Percentiles rank a stretch among this genome's conserved stretches.
Conservation (phyloP, 1,140 invertebrate species). For the Drosophila bocki region DNA sequence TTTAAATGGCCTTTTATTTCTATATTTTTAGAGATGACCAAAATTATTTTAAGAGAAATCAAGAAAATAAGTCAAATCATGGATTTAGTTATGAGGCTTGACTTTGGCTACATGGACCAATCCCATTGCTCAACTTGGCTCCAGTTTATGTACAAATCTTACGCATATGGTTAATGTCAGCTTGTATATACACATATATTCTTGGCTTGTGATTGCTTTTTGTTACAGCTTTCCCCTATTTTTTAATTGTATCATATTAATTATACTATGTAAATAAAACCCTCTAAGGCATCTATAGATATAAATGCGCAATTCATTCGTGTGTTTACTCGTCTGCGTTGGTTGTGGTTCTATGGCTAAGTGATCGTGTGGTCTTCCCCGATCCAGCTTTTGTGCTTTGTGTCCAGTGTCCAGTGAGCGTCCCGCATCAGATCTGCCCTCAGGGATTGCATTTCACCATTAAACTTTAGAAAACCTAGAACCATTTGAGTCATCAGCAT, state of each 20-base stretch:
- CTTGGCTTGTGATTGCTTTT: conserved; percentile 67
- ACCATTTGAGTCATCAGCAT: conserved; percentile 11
- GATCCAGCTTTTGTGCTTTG: conserved; percentile 40
- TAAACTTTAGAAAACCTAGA: background rate
- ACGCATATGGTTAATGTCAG: conserved; percentile 30
- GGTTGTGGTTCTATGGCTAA: conserved; percentile 46
- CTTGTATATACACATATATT: conserved; percentile 53
- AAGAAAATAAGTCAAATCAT: background rate
- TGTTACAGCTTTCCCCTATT: conserved; percentile 26
- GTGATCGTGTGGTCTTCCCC: background rate
- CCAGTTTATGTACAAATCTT: conserved; percentile 52
- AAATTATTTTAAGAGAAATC: background rate
- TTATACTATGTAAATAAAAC: conserved; percentile 72
- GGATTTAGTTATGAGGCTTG: background rate
- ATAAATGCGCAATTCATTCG: conserved; percentile 48
- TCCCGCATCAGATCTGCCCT: conserved; percentile 30
- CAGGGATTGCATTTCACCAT: conserved; percentile 32
- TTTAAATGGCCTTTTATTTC: background rate
- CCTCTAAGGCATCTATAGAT: conserved; percentile 40
- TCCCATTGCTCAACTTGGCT: conserved; percentile 7
- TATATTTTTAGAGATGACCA: too few relatives aligned
- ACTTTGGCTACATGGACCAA: background rate
- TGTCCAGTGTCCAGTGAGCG: conserved; percentile 36
- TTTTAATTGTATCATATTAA: conserved; percentile 50
- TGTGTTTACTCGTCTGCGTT: conserved; percentile 57